Evolutionary conservation across 2,113 vertebrate genomes (phyloP).

Genomic region (Varanus komodoensis): DNA sequence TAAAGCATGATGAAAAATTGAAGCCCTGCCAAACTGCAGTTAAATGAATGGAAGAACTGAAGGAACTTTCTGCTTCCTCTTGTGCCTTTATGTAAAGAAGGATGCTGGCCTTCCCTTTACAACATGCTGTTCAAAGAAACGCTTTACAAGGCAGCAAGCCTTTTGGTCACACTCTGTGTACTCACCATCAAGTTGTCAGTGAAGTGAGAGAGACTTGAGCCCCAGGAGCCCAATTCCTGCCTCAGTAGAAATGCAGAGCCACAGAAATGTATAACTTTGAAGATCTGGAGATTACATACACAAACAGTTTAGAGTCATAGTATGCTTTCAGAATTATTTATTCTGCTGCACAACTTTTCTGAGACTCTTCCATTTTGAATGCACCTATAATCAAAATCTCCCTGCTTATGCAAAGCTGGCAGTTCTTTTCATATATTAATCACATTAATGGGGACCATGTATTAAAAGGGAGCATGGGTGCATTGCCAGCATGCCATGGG

Average conservation of each 20-base stretch:
- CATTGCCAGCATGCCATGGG: no score
- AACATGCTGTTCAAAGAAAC: slow-evolving; percentile 45
- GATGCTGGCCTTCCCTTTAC: slow-evolving; percentile 18
- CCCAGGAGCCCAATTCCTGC: slow-evolving; percentile 27
- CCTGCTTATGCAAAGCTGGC: not conserved
- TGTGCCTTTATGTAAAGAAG: slow-evolving; percentile 22
- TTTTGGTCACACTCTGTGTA: slow-evolving; percentile 35
- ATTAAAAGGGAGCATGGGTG: not conserved
- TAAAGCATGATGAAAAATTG: slow-evolving; percentile 42
- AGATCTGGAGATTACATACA: not conserved
- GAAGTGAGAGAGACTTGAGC: slow-evolving; percentile 60
- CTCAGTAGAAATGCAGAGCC: not conserved
- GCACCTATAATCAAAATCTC: not conserved
- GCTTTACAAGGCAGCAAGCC: slow-evolving; percentile 35
- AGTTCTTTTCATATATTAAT: not conserved
- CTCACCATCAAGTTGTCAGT: slow-evolving; percentile 44
- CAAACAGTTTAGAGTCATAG: no score
- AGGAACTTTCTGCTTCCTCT: not conserved
- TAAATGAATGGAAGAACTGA: not conserved
- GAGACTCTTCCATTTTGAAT: not conserved
- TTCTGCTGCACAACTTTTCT: not conserved
- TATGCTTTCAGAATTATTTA: not conserved
- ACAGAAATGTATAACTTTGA: not conserved
- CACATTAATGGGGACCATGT: not conserved
- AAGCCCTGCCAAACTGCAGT: slow-evolving; percentile 36